Evolutionary conservation across 2,888 invertebrate genomes (phyloP), one percentile per base, ranked within the genome.

Genomic region (Emmelina monodactyla): DNA sequence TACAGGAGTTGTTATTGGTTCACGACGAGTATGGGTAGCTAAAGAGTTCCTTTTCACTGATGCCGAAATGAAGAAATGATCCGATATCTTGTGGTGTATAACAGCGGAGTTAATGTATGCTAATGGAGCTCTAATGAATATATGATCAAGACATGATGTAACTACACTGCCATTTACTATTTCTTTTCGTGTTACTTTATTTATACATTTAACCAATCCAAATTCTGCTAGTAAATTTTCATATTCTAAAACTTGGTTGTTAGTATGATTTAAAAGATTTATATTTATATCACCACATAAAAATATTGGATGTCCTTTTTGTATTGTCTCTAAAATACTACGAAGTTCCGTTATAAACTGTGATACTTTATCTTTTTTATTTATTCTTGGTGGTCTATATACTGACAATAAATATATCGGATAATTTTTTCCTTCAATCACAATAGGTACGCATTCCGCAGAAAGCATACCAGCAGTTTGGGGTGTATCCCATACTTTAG

Each of bases 71-170:
- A 9, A 30, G 16, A 29, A 38, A 11, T 37, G 34, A 14, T 38
- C 34, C n/a, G 38, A 34, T 22, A 37, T 29, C 34, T 38, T 38
- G 16, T 38, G 38, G 11, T 32, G 22, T 16, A 38, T 38, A 15
- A 33, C 33, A 15, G 35, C 35, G 3, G 38, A 38, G 10, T 33
- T 10, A 12, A 35, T 35, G 14, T 7, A 15, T 14, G 32, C 16
- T 11, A 11, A 10, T 1, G 14, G 33, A 11, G 30, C 28, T 15
- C 33, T 11, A 14, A 35, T 22, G 15, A 22, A 37, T 9, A 39
- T 39, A 19, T 37, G 39, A 29, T 37, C 39, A n/a, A 39, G 13
- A 15, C 35, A 37, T 12, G 37, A 37, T 30, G 37, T 34, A 13
- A 37, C 34, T 2, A 35, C 2, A 3, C 13, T 30, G 7, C 28